Percentiles rank a stretch among this genome's conserved stretches.
These are phyloP conservation scores for Enchytraeus crypticus DNA, from an alignment of 2,888 invertebrate species.

Conservation along the genomic window DNA sequence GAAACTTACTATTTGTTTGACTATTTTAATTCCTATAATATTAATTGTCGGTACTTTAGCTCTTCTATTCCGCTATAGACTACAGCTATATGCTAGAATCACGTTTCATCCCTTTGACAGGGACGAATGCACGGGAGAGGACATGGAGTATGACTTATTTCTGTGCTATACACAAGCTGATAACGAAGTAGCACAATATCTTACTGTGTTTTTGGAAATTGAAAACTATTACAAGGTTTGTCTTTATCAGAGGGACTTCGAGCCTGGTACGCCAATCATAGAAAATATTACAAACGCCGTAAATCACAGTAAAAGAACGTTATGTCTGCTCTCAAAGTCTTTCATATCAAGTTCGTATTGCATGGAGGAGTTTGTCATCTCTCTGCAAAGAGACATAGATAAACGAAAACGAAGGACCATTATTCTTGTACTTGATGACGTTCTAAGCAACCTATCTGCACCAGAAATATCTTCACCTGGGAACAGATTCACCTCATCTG, in stretches of 20 bases:
- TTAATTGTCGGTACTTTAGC: neutral
- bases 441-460: neutral
- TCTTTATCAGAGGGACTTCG: slow-evolving; percentile 28
- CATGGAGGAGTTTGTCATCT: slow-evolving; percentile 30
- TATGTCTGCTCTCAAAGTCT: slow-evolving; percentile 24
- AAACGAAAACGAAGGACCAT: slow-evolving; percentile 5
- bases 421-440: slow-evolving; percentile 6
- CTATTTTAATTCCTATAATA: neutral
- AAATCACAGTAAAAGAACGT: slow-evolving; percentile 26
- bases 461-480: no score
- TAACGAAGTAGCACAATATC: slow-evolving; percentile 6
- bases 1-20: neutral
- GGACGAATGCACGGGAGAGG: slow-evolving; percentile 16
- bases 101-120: slow-evolving; percentile 17
- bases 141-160: slow-evolving; percentile 29
- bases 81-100: slow-evolving; percentile 9
- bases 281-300: slow-evolving; percentile 29
- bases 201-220: slow-evolving; percentile 20
- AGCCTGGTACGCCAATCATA: slow-evolving; percentile 26
- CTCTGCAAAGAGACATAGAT: slow-evolving; percentile 11
- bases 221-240: slow-evolving; percentile 23
- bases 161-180: slow-evolving; percentile 29
- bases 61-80: neutral
- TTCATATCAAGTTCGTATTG: slow-evolving; percentile 30
- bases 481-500: no score